Evolutionary conservation across 2,797 vertebrate genomes (phyloP), one percentile per base, ranked within the genome.

Genomic region (Xiphorhynchus erythropygius): DNA sequence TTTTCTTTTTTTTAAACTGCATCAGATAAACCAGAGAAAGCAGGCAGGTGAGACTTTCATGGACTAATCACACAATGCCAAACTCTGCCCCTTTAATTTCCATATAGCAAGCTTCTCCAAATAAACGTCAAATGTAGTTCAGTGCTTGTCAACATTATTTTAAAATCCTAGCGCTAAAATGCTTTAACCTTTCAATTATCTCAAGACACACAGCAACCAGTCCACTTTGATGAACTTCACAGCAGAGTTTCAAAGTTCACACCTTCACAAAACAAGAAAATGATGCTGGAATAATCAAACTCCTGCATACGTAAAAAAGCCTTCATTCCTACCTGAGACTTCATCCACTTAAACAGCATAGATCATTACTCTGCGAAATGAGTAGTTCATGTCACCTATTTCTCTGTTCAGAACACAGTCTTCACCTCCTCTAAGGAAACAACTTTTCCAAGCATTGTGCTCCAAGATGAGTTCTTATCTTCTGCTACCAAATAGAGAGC

Each of bases 11-110:
- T 64, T 37, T 25, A 10, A 94, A 85, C 56, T 67, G 9, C 39
- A 94, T 95, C 82, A 92, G 93, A 93, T 91, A 93, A 93, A 75
- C 25, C n/a, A 32, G 49, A 90, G 63, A 96, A 93, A 90, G 74
- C 63, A 62, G 67, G 37, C 76, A 95, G 83, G 92, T 86, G 92
- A 94, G 67, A 84, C 55, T 84, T 86, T 60, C 77, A 84, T 17
- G 63, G 52, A 60, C 46, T 47, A 84, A 63, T 65, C 69, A 46
- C 32, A 53, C 16, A 10, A 39, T 8, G 23, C 41, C 68, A 84
- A 84, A 85, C 65, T 50, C 67, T 23, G 25, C 55, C 39, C 62
- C 74, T 91, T 50, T 50, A 50, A 62, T 62, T 87, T 35, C 35
- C 87, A 81, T 47, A 56, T 17, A 53, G 47, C 5, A 7, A 70